A percentile compares a stretch with the other conserved stretches of the same genome.
Conservation (phyloP, 1,140 invertebrate genomes). For the Akabosia matsudoensis region DNA sequence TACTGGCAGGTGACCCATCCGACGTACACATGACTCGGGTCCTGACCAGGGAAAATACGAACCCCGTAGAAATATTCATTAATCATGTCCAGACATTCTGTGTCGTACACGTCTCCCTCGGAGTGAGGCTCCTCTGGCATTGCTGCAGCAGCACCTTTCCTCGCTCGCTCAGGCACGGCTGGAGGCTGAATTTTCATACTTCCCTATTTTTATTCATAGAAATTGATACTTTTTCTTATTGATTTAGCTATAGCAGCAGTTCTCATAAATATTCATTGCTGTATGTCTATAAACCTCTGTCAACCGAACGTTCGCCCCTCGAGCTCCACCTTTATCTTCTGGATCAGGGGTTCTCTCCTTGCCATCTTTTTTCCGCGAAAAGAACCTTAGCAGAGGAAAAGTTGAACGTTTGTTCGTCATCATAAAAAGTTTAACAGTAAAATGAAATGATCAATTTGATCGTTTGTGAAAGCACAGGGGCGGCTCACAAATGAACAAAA, state of each 20-base stretch:
- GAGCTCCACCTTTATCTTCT: constrained; percentile 22
- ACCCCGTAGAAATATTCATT: constrained; percentile 97
- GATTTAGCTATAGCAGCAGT: too few species aligned
- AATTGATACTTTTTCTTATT: too few species aligned
- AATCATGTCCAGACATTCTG: constrained; percentile 83
- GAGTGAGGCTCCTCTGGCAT: constrained; percentile 58
- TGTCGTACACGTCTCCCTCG: constrained; percentile 68
- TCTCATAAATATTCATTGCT: too few species aligned
- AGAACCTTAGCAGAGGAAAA: constrained; percentile 61
- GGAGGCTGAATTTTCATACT: constrained; percentile 65
- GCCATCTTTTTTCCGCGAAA: constrained; percentile 63
- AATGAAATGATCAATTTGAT: too few species aligned
- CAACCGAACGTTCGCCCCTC: constrained; percentile 55
- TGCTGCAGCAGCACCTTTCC: constrained; percentile 26
- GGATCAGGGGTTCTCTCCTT: constrained; percentile 52
- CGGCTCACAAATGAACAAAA: too few species aligned
- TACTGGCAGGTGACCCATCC: constrained; percentile 99
- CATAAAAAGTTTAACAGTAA: too few species aligned
- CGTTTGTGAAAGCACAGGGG: too few species aligned
- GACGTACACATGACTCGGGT: constrained; percentile 93
- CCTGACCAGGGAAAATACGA: constrained; percentile 76
- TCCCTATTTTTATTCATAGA: constrained; percentile 56
- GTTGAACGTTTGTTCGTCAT: background rate
- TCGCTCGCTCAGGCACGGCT: constrained; percentile 63
- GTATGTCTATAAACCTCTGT: too few species aligned